Base-by-base conservation (phyloP, 1,140 invertebrate genomes). In the Andrena cerasifolii region DNA sequence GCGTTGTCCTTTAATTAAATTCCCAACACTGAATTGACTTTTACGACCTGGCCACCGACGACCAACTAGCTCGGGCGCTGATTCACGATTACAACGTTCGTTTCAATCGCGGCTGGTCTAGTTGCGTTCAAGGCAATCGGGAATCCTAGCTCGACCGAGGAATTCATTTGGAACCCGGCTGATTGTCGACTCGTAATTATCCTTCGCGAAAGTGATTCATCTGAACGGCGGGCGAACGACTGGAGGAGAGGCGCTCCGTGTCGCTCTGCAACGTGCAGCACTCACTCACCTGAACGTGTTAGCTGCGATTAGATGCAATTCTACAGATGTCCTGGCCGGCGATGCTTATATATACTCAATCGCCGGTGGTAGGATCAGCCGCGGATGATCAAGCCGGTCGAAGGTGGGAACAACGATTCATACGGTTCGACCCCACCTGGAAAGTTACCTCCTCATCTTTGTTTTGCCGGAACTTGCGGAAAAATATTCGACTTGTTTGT, bases 271-370 rank as follows among this genome's bases (percentile, higher is more conserved):
- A n/a, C 16, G 12, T 51, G 8, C 10, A 26, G 70, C 40, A 72
- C 54, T 53, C 56, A 54, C 66, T 80, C 77, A 83, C 66, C 81
- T 83, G 59, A 24, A 63, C 47, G 76, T 72, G 28, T 58, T 61
- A 72, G 28, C 72, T 36, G n/a, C 77, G 26, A 67, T 62, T 72
- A 56, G 54, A 66, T 53, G 66, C 40, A 66, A 83, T 80, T 62
- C 1, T 83, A 62, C 31, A 54, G 51, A 51, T 53, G 45, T 18
- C 33, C 16, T 28, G 49, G 43, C 45, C 12, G 26, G 24, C 43
- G 56, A 31, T 43, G 14, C 51, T 83, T 83, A 84, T 83, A 80
- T 83, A 84, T 49, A 28, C 6, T 40, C 56, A 61, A 61, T 24
- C 36, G n/a, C 40, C 16, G 31, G 54, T 68, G 56, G 72, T 61